These are phyloP conservation scores for Scomber japonicus DNA, from an alignment of 2,113 vertebrate genomes.

Conservation along the genomic window DNA sequence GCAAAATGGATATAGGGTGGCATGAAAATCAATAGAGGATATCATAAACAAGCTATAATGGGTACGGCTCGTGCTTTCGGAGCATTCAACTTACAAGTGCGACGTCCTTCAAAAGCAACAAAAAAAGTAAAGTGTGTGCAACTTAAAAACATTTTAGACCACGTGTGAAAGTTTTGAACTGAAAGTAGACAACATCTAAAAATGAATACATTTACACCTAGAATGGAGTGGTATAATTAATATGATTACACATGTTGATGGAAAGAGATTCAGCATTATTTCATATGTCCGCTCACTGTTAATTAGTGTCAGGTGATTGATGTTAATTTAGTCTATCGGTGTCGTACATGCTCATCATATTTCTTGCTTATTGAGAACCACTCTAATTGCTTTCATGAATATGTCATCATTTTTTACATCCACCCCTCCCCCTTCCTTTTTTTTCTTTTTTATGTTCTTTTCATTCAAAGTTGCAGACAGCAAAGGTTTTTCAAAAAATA, in stretches of 20 bases:
- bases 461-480: conserved; percentile 25
- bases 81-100: conserved; percentile 3
- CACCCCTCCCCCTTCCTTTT: background rate
- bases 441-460: background rate
- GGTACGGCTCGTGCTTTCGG: conserved; percentile 28
- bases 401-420: conserved; percentile 36
- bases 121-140: conserved; percentile 1
- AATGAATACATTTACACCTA: conserved; percentile 8
- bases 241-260: conserved; percentile 32
- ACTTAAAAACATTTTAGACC: background rate
- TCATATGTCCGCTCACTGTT: conserved; percentile 35
- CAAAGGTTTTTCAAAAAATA: conserved; percentile 27
- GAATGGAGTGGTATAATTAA: conserved; percentile 13
- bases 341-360: conserved; percentile 29
- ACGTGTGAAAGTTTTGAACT: background rate
- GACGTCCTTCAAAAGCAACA: background rate
- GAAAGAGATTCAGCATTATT: conserved; percentile 47
- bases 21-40: conserved; percentile 62
- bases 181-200: background rate
- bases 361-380: conserved; percentile 29
- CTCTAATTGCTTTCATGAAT: conserved; percentile 45
- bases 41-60: conserved; percentile 54
- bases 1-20: conserved; percentile 52
- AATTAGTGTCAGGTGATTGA: conserved; percentile 57
- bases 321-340: conserved; percentile 40